Evolutionary conservation across 2,113 vertebrate genomes (phyloP).

Genomic region (Chelonoidis abingdonii): DNA sequence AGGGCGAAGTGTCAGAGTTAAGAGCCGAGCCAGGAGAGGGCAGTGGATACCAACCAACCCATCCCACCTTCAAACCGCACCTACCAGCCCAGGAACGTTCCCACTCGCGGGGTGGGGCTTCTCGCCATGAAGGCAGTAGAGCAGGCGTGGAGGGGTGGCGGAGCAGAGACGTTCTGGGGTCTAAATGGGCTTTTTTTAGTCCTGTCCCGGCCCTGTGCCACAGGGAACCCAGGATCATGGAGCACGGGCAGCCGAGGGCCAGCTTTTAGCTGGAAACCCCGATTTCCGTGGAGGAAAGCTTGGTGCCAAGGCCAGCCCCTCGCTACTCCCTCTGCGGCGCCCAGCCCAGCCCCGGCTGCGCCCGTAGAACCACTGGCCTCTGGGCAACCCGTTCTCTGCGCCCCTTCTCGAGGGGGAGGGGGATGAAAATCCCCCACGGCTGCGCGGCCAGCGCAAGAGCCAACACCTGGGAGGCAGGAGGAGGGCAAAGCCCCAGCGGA

Average conservation of each 20-base stretch:
- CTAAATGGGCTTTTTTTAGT: background rate
- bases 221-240: too few relatives aligned
- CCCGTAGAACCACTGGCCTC: background rate
- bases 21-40: background rate
- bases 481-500: background rate
- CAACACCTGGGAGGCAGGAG: background rate
- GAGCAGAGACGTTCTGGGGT: background rate
- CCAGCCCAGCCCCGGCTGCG: background rate
- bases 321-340: background rate
- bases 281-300: background rate
- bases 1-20: too few relatives aligned
- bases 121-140: too few relatives aligned
- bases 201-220: too few relatives aligned
- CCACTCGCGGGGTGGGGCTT: too few relatives aligned
- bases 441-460: too few relatives aligned
- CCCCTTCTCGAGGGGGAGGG: background rate
- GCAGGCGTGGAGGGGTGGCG: too few relatives aligned
- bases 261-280: background rate
- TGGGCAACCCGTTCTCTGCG: background rate
- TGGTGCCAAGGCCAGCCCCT: background rate
- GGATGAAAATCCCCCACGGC: too few relatives aligned
- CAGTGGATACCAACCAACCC: background rate
- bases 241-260: rapidly evolving
- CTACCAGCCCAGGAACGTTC: background rate
- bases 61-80: background rate